Evolutionary conservation across 2,113 vertebrate genomes (phyloP), one percentile per base, ranked within the genome.

Genomic region (Nesospiza acunhae): DNA sequence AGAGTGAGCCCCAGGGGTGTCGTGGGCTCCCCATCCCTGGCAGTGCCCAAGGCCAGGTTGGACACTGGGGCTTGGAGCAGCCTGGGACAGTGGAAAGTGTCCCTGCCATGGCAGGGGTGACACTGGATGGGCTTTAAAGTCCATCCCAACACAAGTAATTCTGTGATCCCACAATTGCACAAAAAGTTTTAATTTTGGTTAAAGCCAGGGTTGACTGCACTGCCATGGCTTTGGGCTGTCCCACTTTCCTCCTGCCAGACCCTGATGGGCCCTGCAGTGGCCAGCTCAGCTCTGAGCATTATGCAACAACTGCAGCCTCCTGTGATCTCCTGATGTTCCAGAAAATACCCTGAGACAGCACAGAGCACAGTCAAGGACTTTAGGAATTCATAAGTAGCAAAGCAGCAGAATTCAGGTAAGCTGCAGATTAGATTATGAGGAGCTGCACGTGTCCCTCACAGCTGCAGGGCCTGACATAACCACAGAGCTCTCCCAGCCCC

Each of bases 121-220:
- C 4, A 16, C 8, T 33, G 44, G 44, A 0, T 52, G 78, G 2
- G 15, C 0, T 41, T 15, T 18, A 0, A 26, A 1, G n/a, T 9
- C 47, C 28, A 11, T 55, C 13, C 47, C n/a, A 55, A 30, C 5
- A 2, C 9, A 83, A 47, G 0, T 1, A 42, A 56, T 10, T 49
- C 58, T 13, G 18, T 23, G 50, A 88, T 35, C 33, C 16, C 24
- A n/a, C 12, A 59, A 8, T 19, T 27, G 2, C 62, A 68, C 0
- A 0, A 18, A 4, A 64, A 64, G 13, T 49, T 77, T 37, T 10
- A 1, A 15, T 8, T 78, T 31, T 68, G 60, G 4, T 76, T 31
- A 23, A 67, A 30, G 26, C 56, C 18, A n/a, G 63, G 30, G 8
- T 0, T 64, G 56, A 44, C 42, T 4, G 6, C 28, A 39, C 19